phyloP scores from a whole-genome alignment of 2,888 invertebrate species.

The Microctonus brassicae region DNA sequence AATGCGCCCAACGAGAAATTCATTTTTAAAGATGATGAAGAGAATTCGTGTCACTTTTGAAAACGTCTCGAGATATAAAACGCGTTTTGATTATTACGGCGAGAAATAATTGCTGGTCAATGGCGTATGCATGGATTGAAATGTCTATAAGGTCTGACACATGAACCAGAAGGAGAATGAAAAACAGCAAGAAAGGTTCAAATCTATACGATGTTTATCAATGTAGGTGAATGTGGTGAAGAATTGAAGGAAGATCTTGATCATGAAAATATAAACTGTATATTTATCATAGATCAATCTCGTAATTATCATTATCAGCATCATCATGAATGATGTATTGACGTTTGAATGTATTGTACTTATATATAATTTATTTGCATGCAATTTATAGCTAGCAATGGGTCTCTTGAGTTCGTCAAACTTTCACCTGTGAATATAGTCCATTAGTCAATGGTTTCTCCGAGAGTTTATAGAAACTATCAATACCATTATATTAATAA shows the following conservation, averaged over 20 bases:
- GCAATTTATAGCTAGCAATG: conserved; percentile 41
- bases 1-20: conserved; percentile 21
- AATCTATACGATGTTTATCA: background rate
- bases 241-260: background rate
- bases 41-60: conserved; percentile 35
- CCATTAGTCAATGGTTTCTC: background rate
- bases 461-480: background rate
- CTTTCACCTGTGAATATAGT: conserved; percentile 33
- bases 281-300: conserved; percentile 13
- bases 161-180: background rate
- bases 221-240: background rate
- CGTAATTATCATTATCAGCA: conserved; percentile 10
- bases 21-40: conserved; percentile 36
- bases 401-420: conserved; percentile 38
- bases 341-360: conserved; percentile 37
- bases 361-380: conserved; percentile 36
- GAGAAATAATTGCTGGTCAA: conserved; percentile 26
- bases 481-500: conserved; percentile 9
- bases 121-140: conserved; percentile 14
- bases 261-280: background rate
- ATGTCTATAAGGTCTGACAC: background rate
- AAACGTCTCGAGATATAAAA: background rate
- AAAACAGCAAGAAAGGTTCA: background rate
- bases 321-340: conserved; percentile 38
- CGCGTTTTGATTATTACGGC: conserved; percentile 21